Evolutionary conservation across 1,140 invertebrate species (phyloP), one percentile per base, ranked within the genome.

Genomic region (Calephelis nemesis): DNA sequence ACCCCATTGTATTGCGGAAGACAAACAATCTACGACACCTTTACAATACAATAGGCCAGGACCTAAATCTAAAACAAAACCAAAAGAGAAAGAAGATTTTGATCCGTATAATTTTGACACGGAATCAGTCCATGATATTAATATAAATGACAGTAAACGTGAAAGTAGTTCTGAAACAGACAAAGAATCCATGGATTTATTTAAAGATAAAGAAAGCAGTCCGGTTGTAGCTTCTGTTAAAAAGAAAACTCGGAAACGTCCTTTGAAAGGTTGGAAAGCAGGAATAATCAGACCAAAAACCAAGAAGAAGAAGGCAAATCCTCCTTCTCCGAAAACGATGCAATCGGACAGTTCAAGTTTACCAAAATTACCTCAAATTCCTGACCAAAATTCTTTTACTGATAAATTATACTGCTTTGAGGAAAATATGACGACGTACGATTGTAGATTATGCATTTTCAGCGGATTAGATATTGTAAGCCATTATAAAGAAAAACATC

Each of bases 401-500:
- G 90, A 92, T 70, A 88, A 81, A 71, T 66, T 66, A 4, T 92
- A 92, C 72, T 88, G 90, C 66, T 92, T 92, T 72, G 12, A 62
- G 47, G 84, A 85, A 70, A 81, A 85, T 71, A 63, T 75, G 15
- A 68, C 12, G 6, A 92, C 74, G 45, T 93, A 93, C 54, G 81
- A 89, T 12, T 96, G 92, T 74, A 84, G 83, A 52, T 62, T 95
- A 5, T 96, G 95, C 77, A 65, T 77, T 0, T 95, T 93, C 71
- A 84, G 75, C 47, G 94, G 95, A 0, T 92, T 92, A 63, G 93
- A 93, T 49, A 95, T 96, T 30, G 93, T 95, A 0, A 84, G 92
- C 50, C 95, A 96, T 87, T 95, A 95, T 70, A 93, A 93, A 72
- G 84, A 87, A 6, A 82, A 84, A 67, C 95, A 96, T 87, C 93